Evolutionary conservation across 2,113 vertebrate genomes (phyloP), one percentile per base, ranked within the genome.

Genomic region (Fulmarus glacialis): DNA sequence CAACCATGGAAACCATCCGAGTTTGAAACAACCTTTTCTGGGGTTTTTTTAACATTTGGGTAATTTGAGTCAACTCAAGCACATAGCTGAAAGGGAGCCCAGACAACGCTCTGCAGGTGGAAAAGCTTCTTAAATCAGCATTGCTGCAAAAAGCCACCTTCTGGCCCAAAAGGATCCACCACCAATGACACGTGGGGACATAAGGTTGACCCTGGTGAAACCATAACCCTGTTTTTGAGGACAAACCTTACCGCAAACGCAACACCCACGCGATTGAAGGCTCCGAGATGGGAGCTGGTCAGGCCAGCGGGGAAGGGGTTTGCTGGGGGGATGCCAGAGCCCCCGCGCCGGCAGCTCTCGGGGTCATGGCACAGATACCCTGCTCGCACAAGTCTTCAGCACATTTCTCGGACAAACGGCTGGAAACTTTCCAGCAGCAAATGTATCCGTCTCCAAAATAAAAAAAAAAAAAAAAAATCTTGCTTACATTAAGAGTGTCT

Each of bases 401-500:
- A 0, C 2, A 1, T 56, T 91, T 70, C 81, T 59, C 16, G 2
- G 67, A 74, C 60, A 22, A 88, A 90, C 1, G 3, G 82, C 71
- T 97, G 90, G 88, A 94, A 82, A 75, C 2, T 1, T n/a, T 93
- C 88, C 94, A 92, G n/a, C 40, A 82, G 74, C 82, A 90, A 90
- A 93, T 86, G 79, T 30, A 60, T 34, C 70, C 0, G 0, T 74
- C 85, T 93, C 90, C 79, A 68, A 88, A 80, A 68, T 43, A 34
- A 21, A 4, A 9, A 30, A 30, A 67, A 45, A 56, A 9, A 30
- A 30, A 40, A 56, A 12, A 6, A 12, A 13, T 53, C 88, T 64
- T 63, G 71, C 91, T 96, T 93, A 93, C 88, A 80, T 92, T 72
- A 77, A 43, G 45, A 45, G 74, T 63, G 74, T 85, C 94, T 96